Base-by-base conservation (phyloP, 2,797 vertebrate genomes). In the Okamejei kenojei region DNA sequence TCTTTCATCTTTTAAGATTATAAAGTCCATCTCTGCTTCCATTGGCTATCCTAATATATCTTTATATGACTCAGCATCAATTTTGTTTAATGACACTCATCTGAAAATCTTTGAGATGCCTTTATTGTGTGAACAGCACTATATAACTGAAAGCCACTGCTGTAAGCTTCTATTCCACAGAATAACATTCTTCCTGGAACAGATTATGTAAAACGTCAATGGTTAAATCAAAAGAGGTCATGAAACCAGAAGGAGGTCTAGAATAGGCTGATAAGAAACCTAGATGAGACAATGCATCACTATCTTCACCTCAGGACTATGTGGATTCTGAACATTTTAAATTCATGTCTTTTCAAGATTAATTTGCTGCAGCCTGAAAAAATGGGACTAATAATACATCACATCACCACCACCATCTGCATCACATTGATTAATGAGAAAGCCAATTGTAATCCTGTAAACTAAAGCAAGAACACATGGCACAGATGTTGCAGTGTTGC, bases 371-470 rank as follows among this genome's bases (percentile, higher is more conserved):
- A 92, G 38, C 23, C 73, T 74, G 35, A 45, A 92, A 92, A 92
- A 76, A 91, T 74, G 90, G 74, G 90, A 76, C 90, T 92, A 76
- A 92, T 91, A 68, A 74, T 91, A 91, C 90, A 91, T 92, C 71
- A 76, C 29, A 76, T 92, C 90, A 76, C 71, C 71, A 58, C 45
- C 61, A 93, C 84, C 1, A 0, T 6, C 0, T 93, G n/a, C 74
- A 93, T 6, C 2, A 92, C 77, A 93, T 94, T 84, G 17, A 94
- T 93, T 63, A 95, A 93, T 93, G 93, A 95, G 93, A 6, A 93
- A 93, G 77, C 92, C 58, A 93, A 35, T 93, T 32, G 15, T 93
- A 11, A 93, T 74, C n/a, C 0, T 26, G 86, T 93, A 94, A 93
- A 32, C 71, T 38, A 93, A 94, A 94, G 54, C 0, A 93, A 95